phyloP scores from a whole-genome alignment of 2,888 invertebrate species.

The Ceriagrion tenellum region DNA sequence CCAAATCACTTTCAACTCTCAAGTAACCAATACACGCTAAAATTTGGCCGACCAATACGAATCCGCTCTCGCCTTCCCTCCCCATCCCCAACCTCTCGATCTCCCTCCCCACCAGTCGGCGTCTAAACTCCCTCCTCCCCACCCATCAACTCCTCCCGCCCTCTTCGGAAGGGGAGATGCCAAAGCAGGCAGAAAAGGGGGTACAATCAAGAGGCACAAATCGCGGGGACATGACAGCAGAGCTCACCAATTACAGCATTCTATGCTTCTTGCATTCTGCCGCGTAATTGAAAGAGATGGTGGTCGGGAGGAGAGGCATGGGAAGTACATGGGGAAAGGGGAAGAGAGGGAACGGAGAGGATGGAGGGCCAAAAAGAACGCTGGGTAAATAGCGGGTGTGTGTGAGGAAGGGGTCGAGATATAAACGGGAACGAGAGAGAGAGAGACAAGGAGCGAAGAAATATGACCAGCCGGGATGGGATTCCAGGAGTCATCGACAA shows the following conservation, averaged over 20 bases:
- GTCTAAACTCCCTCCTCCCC: neutral
- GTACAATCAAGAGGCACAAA: conserved; percentile 53
- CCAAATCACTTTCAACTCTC: no score
- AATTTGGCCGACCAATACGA: neutral
- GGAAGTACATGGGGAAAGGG: neutral
- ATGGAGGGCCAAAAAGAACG: no score
- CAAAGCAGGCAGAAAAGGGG: neutral
- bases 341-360: no score
- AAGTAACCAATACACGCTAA: neutral
- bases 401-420: neutral
- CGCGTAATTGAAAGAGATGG: conserved; percentile 63
- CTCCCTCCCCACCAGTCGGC: neutral
- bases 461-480: neutral
- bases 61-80: neutral
- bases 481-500: neutral
- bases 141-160: neutral
- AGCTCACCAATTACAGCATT: conserved; percentile 59
- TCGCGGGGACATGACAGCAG: conserved; percentile 55
- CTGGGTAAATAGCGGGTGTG: neutral
- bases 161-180: neutral
- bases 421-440: neutral
- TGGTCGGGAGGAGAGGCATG: neutral
- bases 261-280: conserved; percentile 41
- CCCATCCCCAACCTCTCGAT: neutral
- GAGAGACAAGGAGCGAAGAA: neutral